Percentiles rank a stretch among this genome's conserved stretches.
These are phyloP conservation scores for Bimastos eiseni DNA, from an alignment of 2,888 invertebrate genomes.

Conservation along the genomic window DNA sequence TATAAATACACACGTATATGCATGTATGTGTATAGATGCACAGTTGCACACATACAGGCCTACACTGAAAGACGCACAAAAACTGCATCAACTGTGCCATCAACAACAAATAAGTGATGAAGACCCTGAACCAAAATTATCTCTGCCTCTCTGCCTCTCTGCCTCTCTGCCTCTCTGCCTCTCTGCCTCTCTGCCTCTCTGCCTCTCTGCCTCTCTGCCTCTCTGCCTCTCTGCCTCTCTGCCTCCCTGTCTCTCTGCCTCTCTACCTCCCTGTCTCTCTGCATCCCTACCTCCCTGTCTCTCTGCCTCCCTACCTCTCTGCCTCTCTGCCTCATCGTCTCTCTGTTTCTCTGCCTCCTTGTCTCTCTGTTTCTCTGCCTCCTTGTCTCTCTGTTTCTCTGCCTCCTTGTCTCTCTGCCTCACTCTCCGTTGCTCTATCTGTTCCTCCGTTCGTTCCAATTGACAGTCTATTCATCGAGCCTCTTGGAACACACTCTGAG, in stretches of 20 bases:
- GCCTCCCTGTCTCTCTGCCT: background rate
- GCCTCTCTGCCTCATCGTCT: background rate
- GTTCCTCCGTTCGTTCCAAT: background rate
- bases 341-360: background rate
- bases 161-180: background rate
- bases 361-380: background rate
- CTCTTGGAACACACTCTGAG: background rate
- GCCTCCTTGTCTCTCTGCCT: background rate
- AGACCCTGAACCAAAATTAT: background rate
- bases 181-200: background rate
- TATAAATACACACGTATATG: background rate
- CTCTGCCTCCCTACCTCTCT: too few species aligned
- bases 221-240: too few species aligned
- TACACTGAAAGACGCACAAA: background rate
- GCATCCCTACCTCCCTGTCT: background rate
- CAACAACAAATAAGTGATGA: background rate
- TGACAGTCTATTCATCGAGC: background rate
- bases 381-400: background rate
- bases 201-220: background rate
- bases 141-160: background rate
- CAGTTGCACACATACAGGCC: background rate
- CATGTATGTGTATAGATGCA: background rate
- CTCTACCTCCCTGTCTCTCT: background rate
- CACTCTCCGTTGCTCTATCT: background rate
- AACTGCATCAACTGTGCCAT: background rate